Conservation (phyloP, 2,888 invertebrate genomes). For the Leptinotarsa haldemani region DNA sequence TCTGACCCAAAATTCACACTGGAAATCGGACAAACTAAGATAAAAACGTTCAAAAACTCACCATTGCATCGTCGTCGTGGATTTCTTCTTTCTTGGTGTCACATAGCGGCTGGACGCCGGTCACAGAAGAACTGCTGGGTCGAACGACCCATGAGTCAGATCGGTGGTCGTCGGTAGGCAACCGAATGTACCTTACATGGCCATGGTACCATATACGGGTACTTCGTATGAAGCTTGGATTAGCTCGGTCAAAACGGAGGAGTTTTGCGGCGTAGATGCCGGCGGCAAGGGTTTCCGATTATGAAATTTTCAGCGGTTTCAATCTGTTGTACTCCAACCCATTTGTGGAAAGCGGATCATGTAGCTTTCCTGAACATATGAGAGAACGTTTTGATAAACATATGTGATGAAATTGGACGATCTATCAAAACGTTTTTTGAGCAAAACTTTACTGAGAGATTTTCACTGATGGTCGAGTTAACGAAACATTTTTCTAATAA, state of each 20-base stretch:
- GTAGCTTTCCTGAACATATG: too few relatives aligned
- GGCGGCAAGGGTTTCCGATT: not conserved
- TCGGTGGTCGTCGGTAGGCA: conserved; percentile 51
- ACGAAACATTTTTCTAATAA: too few relatives aligned
- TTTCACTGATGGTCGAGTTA: too few relatives aligned
- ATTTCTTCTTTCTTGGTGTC: conserved; percentile 36
- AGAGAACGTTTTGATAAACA: too few relatives aligned
- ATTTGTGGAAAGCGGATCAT: too few relatives aligned
- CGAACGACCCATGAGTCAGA: conserved; percentile 56
- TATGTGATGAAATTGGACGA: too few relatives aligned
- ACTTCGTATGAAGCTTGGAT: conserved; percentile 5
- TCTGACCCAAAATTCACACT: conserved; percentile 13
- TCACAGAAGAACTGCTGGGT: conserved; percentile 58
- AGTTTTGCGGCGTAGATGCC: not conserved
- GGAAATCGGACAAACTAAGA: not conserved
- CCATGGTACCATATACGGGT: conserved; percentile 61
- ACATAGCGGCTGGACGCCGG: conserved; percentile 50
- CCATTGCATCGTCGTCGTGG: conserved; percentile 38
- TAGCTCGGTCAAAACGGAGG: conserved; percentile 2
- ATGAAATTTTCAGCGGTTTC: not conserved
- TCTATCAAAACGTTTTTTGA: too few relatives aligned
- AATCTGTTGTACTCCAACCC: too few relatives aligned
- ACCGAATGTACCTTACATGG: conserved; percentile 60
- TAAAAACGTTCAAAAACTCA: conserved; percentile 41
- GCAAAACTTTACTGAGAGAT: too few relatives aligned